phyloP scores from a whole-genome alignment of 2,888 invertebrate species.

The Aporophyla lueneburgensis region DNA sequence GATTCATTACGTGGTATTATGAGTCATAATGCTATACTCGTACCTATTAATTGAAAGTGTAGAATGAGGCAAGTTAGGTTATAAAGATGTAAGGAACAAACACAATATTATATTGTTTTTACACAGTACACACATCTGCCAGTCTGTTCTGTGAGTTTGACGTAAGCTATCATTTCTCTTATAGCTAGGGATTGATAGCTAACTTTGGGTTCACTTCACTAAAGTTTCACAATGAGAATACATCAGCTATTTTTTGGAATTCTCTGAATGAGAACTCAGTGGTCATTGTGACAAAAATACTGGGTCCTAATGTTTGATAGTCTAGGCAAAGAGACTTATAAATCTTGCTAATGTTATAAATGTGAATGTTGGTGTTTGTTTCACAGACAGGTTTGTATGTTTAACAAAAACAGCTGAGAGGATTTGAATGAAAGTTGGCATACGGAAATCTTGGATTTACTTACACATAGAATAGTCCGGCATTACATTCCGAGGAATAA shows the following conservation, averaged over 20 bases:
- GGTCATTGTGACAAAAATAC: not conserved
- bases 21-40: constrained; percentile 5
- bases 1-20: constrained; percentile 45
- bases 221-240: not conserved
- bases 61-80: too few relatives aligned
- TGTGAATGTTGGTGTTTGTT: too few relatives aligned
- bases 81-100: not conserved
- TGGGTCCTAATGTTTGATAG: not conserved
- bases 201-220: not conserved
- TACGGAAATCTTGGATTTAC: too few relatives aligned
- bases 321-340: not conserved
- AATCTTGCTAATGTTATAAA: too few relatives aligned
- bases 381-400: too few relatives aligned
- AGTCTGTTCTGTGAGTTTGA: not conserved
- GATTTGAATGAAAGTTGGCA: too few relatives aligned
- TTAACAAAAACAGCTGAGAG: too few relatives aligned
- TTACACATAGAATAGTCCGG: too few relatives aligned
- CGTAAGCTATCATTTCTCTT: not conserved
- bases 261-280: not conserved
- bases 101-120: not conserved
- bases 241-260: not conserved
- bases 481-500: too few relatives aligned
- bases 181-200: not conserved
- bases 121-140: not conserved
- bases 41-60: constrained; percentile 17